Percentiles rank a stretch among this genome's conserved stretches.
These are phyloP conservation scores for Corydoras maculifer DNA, from an alignment of 2,113 vertebrate genomes.

Conservation along the genomic window DNA sequence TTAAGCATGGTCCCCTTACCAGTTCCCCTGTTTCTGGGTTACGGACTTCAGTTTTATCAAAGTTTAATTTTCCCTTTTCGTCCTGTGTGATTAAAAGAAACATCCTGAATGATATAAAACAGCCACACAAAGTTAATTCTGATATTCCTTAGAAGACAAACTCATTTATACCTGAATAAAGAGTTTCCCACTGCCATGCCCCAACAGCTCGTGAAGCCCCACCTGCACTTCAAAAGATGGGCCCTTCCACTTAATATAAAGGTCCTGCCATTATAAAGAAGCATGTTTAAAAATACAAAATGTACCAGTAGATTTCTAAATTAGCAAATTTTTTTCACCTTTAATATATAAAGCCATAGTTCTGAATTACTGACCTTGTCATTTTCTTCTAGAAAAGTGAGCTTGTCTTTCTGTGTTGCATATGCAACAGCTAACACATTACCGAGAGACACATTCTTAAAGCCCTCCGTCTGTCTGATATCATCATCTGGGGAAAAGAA, in stretches of 20 bases:
- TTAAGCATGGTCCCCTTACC: constrained; percentile 54
- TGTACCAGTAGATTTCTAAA: no score
- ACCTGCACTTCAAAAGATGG: constrained; percentile 89
- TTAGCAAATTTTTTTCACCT: no score
- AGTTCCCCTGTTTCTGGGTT: constrained; percentile 80
- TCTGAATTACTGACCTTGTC: constrained; percentile 69
- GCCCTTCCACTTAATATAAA: constrained; percentile 80
- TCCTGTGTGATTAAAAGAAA: constrained; percentile 57
- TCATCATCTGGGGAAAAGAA: constrained; percentile 70
- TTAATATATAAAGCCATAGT: no score
- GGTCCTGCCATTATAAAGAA: constrained; percentile 60
- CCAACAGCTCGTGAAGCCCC: constrained; percentile 82
- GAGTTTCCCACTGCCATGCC: constrained; percentile 86
- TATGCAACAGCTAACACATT: constrained; percentile 83
- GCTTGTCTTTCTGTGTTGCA: constrained; percentile 75
- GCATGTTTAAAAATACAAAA: no score
- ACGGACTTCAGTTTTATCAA: constrained; percentile 68
- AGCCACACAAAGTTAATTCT: neutral
- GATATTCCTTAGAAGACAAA: neutral
- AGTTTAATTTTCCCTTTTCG: constrained; percentile 77
- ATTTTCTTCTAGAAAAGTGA: constrained; percentile 78
- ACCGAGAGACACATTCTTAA: constrained; percentile 86
- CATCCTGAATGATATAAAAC: no score
- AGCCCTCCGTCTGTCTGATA: constrained; percentile 82
- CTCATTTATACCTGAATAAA: constrained; percentile 74